Evolutionary conservation across 37 sponge, comb jelly and placozoan species (phyloP), one percentile per base, ranked within the genome.

Genomic region (Halisarca cf. caerulea): DNA sequence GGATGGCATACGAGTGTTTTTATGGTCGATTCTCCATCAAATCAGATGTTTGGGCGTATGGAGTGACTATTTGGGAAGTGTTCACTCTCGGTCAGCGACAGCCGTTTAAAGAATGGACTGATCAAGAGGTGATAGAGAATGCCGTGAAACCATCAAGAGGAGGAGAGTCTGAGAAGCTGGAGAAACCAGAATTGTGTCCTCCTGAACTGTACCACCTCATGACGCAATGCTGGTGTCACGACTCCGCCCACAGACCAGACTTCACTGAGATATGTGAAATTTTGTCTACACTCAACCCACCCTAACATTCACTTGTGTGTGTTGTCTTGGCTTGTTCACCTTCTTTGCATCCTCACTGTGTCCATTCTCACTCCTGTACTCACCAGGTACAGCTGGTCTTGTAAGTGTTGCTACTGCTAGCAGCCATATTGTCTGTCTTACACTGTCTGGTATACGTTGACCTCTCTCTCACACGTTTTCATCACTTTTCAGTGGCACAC

Each of bases 1-100:
- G 95, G 95, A 95, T 95, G 95, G 88, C 95, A 4, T 89, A 86
- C 28, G 95, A 95, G 69, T 91, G 91, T 9, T 95, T 95, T 85
- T 95, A 91, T 58, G 95, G 95, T 17, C 89, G 89, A 77, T 95
- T 95, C 79, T 91, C 95, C 2, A 83, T 86, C 68, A 95, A 95
- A 85, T 69, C 95, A 14, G 95, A 95, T 68, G 87, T 87, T 6
- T 95, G 92, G 92, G 86, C 95, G 43, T 95, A 72, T 75, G 95
- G 95, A 23, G 90, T 95, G 32, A 84, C 80, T 1, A 59, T 95
- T 83, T 95, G 95, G 95, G 95, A 95, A 88, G 84, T 95, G 15
- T 91, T 89, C 74, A 89, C 84, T 0, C 80, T 91, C 35, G 72
- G 92, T 23, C 69, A 87, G 77, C 18, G 55, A 3, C 87, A 91